Base-by-base conservation (phyloP, 1,140 invertebrate species). In the Trypoxylus dichotomus region DNA sequence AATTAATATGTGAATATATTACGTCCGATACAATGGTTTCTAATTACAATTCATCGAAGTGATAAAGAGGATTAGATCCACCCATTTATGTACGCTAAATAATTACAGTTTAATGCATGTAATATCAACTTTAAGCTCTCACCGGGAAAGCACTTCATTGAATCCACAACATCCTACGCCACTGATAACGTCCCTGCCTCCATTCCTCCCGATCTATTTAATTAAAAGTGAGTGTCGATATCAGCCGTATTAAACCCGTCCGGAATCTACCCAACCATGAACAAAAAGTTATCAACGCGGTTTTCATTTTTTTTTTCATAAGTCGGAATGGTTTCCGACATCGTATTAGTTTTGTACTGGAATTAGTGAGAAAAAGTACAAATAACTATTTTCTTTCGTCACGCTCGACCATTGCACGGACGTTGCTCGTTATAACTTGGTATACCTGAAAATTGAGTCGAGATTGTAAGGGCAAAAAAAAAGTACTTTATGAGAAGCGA, bases 281-380 rank as follows among this genome's bases (percentile, higher is more conserved):
- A 68, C 60, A 68, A 68, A 25, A 68, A 68, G 19, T 68, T 68
- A 68, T 68, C 60, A 68, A 25, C 21, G 60, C 27, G 60, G 60
- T 29, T 29, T 27, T 24, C 27, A 29, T 24, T 15, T 24, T 68
- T 68, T 68, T 27, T 68, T 27, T 10, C 3, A 27, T 24, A 7
- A 1, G 60, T 3, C 24, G 47, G 47, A 54, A 15, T 1, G 13
- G 60, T 27, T 68, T 8, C 24, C 24, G 19, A 13, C 19, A 27
- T 25, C 7, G 5, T 68, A 68, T 21, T 68, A 68, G 60, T 68
- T 68, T 68, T 68, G 19, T 68, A 7, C 24, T 24, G 60, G 21
- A 29, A 68, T 68, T 68, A 68, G 19, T 25, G 7, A 68, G 21
- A 68, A 68, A 68, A 68, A 68, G 21, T 68, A 68, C 60, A 68